Evolutionary conservation across 2,113 vertebrate genomes (phyloP), one percentile per base, ranked within the genome.

Genomic region (Rhynchomys soricoides): DNA sequence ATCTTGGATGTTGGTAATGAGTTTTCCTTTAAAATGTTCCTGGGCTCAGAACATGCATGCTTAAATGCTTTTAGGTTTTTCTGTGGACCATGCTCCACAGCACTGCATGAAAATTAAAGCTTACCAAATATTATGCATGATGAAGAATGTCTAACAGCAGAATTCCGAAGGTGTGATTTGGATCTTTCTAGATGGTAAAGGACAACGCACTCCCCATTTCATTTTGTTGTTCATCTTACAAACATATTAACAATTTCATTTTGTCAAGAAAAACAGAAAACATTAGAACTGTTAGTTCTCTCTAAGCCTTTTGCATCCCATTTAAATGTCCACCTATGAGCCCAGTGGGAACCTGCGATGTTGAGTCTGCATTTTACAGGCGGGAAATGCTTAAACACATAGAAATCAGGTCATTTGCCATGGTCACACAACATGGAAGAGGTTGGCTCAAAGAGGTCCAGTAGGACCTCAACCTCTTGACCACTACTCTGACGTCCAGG

Each of bases 1-100:
- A 10, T 22, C 26, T n/a, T 1, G 1, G 8, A 34, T 6, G 5
- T 7, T 9, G 0, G 52, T 12, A 31, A 52, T 6, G 0, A 7
- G 37, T n/a, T 83, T 45, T 82, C 57, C 40, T 29, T 29, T 70
- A 37, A 16, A 26, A 57, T 21, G 9, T 10, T 29, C 24, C 57
- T 15, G 43, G 40, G 31, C 40, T 78, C 55, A 71, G 64, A 88
- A 75, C 45, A 50, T n/a, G 1, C 29, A 22, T 26, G 5, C 45
- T 50, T 59, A 79, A 37, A 3, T 11, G 21, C n/a, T 21, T 87
- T 26, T 24, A 26, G 13, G 43, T 74, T 68, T 13, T 37, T 70
- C 45, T 74, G 74, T 64, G 21, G 26, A 48, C 50, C 12, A 8
- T 37, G 45, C 5, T 34, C 29, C 4, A 71, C 13, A 31, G 50